Conservation (phyloP, 1,140 invertebrate species). For the Dendrolimus kikuchii region DNA sequence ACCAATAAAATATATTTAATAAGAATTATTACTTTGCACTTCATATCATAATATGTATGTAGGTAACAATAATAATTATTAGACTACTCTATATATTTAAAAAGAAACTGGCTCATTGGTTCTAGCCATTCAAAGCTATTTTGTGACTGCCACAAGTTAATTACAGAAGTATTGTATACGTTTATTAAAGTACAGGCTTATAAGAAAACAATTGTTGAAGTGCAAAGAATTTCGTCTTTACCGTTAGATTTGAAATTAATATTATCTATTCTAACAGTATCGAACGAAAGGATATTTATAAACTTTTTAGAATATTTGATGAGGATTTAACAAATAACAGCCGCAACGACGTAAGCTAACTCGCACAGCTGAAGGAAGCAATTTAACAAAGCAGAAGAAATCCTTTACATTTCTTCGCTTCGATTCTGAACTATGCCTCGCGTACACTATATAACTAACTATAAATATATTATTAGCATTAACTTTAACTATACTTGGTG, state of each 20-base stretch:
- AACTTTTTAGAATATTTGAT: too few species aligned
- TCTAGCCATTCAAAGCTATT: neutral
- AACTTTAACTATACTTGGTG: constrained; percentile 50
- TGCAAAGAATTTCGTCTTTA: neutral
- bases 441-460: constrained; percentile 14
- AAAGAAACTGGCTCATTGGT: too few species aligned
- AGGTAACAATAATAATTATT: constrained; percentile 16
- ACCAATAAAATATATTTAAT: constrained; percentile 37
- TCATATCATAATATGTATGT: constrained; percentile 16
- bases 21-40: constrained; percentile 32
- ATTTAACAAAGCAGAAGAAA: constrained; percentile 6
- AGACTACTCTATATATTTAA: constrained; percentile 12
- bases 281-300: too few species aligned
- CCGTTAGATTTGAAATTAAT: too few species aligned
- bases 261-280: too few species aligned
- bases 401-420: constrained; percentile 7
- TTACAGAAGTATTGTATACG: neutral
- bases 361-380: too few species aligned
- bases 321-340: too few species aligned
- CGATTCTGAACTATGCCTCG: constrained; percentile 2
- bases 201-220: neutral
- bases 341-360: too few species aligned
- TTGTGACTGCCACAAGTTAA: neutral
- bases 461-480: constrained; percentile 39
- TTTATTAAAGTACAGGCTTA: too few species aligned